phyloP scores from a whole-genome alignment of 2,113 vertebrate species.

The Pandion haliaetus region DNA sequence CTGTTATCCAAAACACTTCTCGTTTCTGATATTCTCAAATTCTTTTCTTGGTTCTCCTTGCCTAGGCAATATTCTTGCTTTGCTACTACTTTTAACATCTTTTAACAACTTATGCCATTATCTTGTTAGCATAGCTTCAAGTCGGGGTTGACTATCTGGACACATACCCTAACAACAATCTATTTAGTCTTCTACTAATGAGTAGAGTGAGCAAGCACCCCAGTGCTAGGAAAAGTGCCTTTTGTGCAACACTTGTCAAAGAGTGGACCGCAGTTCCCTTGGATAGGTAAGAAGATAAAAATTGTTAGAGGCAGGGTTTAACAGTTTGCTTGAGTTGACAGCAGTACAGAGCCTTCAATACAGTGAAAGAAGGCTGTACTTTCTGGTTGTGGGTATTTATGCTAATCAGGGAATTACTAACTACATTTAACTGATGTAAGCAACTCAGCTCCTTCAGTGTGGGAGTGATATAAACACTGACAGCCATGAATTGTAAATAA shows the following conservation, averaged over 20 bases:
- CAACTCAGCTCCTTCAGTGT: neutral
- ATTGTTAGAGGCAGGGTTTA: neutral
- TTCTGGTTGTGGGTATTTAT: neutral
- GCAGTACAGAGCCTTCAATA: neutral
- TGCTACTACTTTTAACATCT: neutral
- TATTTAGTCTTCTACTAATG: neutral
- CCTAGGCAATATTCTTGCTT: neutral
- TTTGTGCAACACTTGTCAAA: neutral
- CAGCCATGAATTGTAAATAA: neutral
- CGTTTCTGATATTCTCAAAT: neutral
- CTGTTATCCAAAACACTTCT: neutral
- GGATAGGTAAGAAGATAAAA: neutral
- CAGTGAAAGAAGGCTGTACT: neutral
- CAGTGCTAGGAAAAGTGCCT: neutral
- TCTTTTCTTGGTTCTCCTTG: neutral
- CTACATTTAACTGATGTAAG: neutral
- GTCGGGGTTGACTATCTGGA: neutral
- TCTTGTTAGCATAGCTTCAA: too few species aligned
- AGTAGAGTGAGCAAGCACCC: neutral
- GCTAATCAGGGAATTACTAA: neutral
- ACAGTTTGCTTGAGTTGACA: neutral
- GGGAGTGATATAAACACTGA: neutral
- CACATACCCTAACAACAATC: neutral
- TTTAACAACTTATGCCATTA: too few species aligned
- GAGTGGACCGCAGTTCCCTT: neutral